Evolutionary conservation across 2,113 vertebrate species (phyloP), one percentile per base, ranked within the genome.

Genomic region (Neodontobutis hainanensis): DNA sequence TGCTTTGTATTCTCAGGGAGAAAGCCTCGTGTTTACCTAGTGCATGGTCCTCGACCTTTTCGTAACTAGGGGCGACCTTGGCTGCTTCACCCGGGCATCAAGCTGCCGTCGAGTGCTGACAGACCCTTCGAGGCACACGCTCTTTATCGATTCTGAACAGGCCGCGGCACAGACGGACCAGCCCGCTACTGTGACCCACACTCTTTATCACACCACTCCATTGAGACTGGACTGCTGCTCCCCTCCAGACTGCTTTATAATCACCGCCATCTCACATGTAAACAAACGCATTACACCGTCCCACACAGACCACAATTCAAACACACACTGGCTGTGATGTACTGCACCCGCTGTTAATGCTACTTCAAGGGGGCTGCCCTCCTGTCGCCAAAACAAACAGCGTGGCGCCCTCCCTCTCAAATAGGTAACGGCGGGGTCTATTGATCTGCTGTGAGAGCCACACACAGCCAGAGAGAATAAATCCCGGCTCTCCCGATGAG

Each of bases 141-240:
- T 88, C 61, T 81, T 86, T 81, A 92, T 91, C 47, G 80, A 90
- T 90, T 89, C 87, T 62, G 85, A 77, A 79, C 77, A 77, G 85
- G 68, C 81, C 60, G 73, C 68, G 75, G 66, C 59, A 74, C 49
- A 50, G 68, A 82, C 60, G 36, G 67, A 66, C 70, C 70, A 7
- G 36, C 57, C 77, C 73, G 79, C 77, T 62, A 66, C 77, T 63
- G 74, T 89, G 89, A 89, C 85, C 87, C 50, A 52, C 19, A 78
- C 73, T 86, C 81, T 83, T 88, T 85, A 90, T 89, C 78, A 63
- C 77, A 64, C 64, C 74, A 62, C 51, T 59, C 52, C 35, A 5
- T 16, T 49, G 63, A 59, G 69, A 75, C 62, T 52, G 61, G 61
- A 73, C 72, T 44, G 34, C 68, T 44, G 27, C 6, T 62, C 38